A percentile compares a stretch with the other conserved stretches of the same genome.
Evolutionary conservation across 2,888 invertebrate species (phyloP).

Genomic region (Coenonympha glycerion): DNA sequence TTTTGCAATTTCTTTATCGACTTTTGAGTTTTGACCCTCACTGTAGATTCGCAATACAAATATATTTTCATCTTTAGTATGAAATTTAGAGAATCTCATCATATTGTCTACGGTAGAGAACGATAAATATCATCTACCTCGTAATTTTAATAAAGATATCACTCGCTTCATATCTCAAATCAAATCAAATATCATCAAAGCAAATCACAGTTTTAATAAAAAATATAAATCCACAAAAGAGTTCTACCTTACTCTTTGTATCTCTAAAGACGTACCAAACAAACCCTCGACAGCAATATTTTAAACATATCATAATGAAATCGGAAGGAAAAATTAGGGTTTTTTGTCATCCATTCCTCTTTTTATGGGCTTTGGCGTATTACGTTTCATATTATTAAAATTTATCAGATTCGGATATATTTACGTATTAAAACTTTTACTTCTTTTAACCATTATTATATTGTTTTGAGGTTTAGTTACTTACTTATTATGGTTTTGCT

Average conservation of each 20-base stretch:
- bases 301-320: constrained; percentile 60
- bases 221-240: constrained; percentile 5
- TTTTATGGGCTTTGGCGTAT: constrained; percentile 16
- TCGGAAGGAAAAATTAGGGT: constrained; percentile 34
- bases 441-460: no score
- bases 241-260: not conserved
- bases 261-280: not conserved
- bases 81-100: no score
- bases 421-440: no score
- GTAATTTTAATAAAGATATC: constrained; percentile 3
- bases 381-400: constrained; percentile 2
- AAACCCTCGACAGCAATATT: constrained; percentile 17
- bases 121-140: no score
- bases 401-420: not conserved
- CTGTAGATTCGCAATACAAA: no score
- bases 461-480: no score
- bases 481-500: no score
- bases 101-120: no score
- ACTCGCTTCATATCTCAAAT: constrained; percentile 18
- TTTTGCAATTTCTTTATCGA: no score
- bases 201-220: constrained; percentile 20
- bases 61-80: no score
- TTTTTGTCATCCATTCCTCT: constrained; percentile 16
- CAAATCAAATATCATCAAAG: constrained; percentile 23
- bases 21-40: no score